These are phyloP conservation scores for Charadrius vociferus DNA, from an alignment of 2,113 vertebrate species.

Conservation along the genomic window DNA sequence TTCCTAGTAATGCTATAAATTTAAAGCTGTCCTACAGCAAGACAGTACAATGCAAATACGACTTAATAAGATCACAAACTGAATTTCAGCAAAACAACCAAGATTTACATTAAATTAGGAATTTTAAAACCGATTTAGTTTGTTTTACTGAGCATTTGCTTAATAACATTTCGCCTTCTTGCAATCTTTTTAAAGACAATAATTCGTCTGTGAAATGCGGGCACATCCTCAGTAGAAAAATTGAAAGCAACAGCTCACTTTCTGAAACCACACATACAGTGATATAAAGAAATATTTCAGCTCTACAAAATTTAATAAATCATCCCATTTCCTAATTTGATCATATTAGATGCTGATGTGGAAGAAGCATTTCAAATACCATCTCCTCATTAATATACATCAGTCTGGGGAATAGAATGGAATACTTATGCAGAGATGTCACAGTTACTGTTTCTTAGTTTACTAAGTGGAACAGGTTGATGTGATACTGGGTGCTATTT, in stretches of 20 bases:
- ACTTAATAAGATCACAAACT: conserved; percentile 87
- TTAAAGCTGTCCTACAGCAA: conserved; percentile 81
- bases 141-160: conserved; percentile 89
- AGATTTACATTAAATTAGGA: conserved; percentile 88
- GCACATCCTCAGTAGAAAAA: conserved; percentile 77
- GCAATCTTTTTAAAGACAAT: conserved; percentile 85
- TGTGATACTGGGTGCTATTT: conserved; percentile 86
- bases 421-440: conserved; percentile 86
- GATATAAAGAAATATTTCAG: conserved; percentile 84
- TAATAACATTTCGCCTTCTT: conserved; percentile 85
- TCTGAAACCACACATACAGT: conserved; percentile 77
- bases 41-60: conserved; percentile 79
- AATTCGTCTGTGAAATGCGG: conserved; percentile 78
- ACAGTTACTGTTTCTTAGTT: conserved; percentile 85
- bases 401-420: conserved; percentile 84
- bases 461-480: conserved; percentile 92
- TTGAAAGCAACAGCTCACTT: conserved; percentile 87
- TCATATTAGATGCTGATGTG: conserved; percentile 90
- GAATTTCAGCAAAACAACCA: conserved; percentile 82
- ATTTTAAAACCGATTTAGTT: conserved; percentile 85
- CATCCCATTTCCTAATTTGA: conserved; percentile 89
- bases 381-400: conserved; percentile 91
- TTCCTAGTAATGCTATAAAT: conserved; percentile 77
- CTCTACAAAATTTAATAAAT: conserved; percentile 84
- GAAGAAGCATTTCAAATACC: conserved; percentile 84